phyloP scores from a whole-genome alignment of 1,140 invertebrate genomes.

The Platyura marginata region DNA sequence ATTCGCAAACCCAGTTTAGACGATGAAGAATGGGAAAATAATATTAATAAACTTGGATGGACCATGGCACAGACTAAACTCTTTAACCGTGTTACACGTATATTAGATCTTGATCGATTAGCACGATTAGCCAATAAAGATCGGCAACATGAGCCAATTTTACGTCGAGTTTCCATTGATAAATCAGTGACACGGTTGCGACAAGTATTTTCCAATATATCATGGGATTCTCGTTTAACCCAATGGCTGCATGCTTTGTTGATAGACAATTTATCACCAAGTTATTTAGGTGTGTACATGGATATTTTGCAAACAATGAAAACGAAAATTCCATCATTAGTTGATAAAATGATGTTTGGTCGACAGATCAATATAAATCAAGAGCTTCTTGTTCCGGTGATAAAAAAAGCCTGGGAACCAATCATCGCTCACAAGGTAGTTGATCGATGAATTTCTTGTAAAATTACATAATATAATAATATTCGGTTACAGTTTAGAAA shows the following conservation, averaged over 20 bases:
- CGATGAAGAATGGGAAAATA: constrained; percentile 51
- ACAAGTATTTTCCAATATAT: constrained; percentile 39
- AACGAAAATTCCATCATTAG: constrained; percentile 53
- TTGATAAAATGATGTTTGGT: constrained; percentile 52
- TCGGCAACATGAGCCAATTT: constrained; percentile 40
- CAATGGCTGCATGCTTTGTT: constrained; percentile 66
- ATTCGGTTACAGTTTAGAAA: constrained; percentile 34
- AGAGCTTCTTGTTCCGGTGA: constrained; percentile 33
- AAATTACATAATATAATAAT: too few species aligned
- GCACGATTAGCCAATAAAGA: constrained; percentile 37
- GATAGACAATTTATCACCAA: constrained; percentile 45
- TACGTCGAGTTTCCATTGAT: constrained; percentile 46
- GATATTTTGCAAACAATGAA: constrained; percentile 62
- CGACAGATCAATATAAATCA: constrained; percentile 32
- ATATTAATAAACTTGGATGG: constrained; percentile 45
- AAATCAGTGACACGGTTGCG: constrained; percentile 48
- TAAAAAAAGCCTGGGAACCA: constrained; percentile 67
- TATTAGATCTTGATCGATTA: constrained; percentile 52
- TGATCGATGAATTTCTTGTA: constrained; percentile 9
- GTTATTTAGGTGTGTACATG: constrained; percentile 55
- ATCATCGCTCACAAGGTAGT: constrained; percentile 21
- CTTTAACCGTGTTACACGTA: constrained; percentile 43
- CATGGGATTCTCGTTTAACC: constrained; percentile 48
- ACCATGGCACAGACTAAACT: constrained; percentile 39
- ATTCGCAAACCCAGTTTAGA: constrained; percentile 37